Percentiles rank a stretch among this genome's conserved stretches.
Conservation (phyloP, 2,113 vertebrate species). For the Aramus guarauna region DNA sequence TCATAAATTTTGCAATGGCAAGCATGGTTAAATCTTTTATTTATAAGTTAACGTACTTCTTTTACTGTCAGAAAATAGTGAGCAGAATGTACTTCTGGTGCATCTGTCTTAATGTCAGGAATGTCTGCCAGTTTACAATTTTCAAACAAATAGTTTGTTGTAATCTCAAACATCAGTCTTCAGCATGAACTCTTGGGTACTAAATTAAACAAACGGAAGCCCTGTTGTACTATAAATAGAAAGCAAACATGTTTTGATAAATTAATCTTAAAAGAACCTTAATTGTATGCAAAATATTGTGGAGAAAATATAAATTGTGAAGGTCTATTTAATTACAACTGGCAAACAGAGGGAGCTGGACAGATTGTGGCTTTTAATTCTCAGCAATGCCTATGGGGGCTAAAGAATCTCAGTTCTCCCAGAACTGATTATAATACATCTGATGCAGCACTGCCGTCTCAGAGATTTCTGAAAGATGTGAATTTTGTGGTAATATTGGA, state of each 20-base stretch:
- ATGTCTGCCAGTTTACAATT: not conserved
- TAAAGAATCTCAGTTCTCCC: not conserved
- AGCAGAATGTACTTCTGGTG: not conserved
- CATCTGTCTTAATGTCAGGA: not conserved
- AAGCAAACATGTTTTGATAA: not conserved
- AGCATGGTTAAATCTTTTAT: slow-evolving; percentile 45
- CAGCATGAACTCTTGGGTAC: not conserved
- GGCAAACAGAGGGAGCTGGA: not conserved
- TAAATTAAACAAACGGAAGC: not conserved
- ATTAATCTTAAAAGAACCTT: not conserved
- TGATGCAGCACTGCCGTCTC: not conserved
- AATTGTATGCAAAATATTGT: not conserved
- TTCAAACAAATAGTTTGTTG: not conserved
- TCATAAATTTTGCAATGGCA: slow-evolving; percentile 44
- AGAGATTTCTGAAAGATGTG: not conserved
- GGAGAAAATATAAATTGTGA: not conserved
- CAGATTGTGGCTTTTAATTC: slow-evolving; percentile 57
- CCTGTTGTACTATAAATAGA: not conserved
- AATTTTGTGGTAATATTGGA: not conserved
- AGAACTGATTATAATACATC: not conserved
- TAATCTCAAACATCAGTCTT: not conserved
- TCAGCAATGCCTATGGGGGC: not conserved
- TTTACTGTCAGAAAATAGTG: slow-evolving; percentile 16
- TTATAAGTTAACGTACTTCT: not conserved
- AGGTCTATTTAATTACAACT: not conserved